Evolutionary conservation across 92 coral and sea anemone genomes (phyloP), one percentile per base, ranked within the genome.

Genomic region (Palythoa heliodiscus): DNA sequence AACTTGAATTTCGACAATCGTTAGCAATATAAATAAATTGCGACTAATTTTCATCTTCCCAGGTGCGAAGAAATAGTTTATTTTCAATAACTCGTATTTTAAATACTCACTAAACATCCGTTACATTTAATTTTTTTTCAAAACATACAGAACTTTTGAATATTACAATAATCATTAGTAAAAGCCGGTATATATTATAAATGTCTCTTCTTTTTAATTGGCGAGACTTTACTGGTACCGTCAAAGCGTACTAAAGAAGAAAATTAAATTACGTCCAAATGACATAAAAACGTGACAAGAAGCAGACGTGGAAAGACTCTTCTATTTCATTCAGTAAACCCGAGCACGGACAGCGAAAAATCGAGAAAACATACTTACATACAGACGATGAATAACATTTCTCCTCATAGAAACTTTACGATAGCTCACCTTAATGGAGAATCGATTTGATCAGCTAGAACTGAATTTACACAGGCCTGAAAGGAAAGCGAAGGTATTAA

Each of bases 381-480:
- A n/a, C n/a, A 3, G 47, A 24, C 15, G 11, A 25, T 29, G 12
- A 22, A 69, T 25, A 5, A 22, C 73, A 69, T 25, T 14, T 19
- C 17, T 11, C 35, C 39, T 69, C 14, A 15, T n/a, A 63, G 23
- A 17, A 19, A 71, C 4, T 23, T 4, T 80, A 23, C 74, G 19
- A 37, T 6, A 14, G 72, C 88, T 66, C 54, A 87, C 89, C 98
- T 73, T 88, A 94, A 88, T 19, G 95, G 87, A 66, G 92, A 90
- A 38, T 87, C 89, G 76, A 92, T 88, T 68, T 87, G 89, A 87
- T 97, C 95, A 14, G 93, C 93, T 47, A 97, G 89, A 3, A 97
- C 99, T 15, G 99, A 91, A 75, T 97, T 97, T 67, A 94, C 99
- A 87, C 98, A 97, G 50, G 92, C 88, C 99, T 97, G 84, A 22